Evolutionary conservation across 2,888 invertebrate genomes (phyloP).

Genomic region (Xestoiulus laeticollis): DNA sequence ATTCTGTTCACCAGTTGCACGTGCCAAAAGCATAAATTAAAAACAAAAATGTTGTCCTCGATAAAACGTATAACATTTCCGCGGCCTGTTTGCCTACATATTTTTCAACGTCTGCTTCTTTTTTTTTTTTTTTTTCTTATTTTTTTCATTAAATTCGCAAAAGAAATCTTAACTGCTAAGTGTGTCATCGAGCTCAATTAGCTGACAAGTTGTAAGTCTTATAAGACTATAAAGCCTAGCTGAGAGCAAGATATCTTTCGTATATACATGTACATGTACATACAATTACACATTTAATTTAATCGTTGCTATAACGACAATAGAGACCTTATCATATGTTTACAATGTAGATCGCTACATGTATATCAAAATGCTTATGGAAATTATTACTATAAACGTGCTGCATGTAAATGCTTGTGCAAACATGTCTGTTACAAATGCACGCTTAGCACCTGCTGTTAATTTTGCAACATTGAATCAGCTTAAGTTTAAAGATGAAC

Average conservation of each 20-base stretch:
- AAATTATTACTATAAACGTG: background rate
- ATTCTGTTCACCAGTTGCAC: background rate
- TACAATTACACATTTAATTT: background rate
- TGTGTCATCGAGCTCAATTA: conserved; percentile 33
- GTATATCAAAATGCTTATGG: background rate
- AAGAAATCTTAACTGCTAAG: conserved; percentile 6
- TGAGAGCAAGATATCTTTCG: background rate
- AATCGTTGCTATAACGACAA: background rate
- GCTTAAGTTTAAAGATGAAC: too few species aligned
- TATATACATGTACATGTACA: background rate
- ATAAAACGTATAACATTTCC: background rate
- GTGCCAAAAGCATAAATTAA: conserved; percentile 4
- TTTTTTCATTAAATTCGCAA: background rate
- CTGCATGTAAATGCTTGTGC: background rate
- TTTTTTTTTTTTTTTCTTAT: background rate
- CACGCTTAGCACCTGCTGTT: background rate
- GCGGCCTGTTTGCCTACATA: conserved; percentile 1
- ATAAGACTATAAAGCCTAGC: background rate
- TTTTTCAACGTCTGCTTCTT: background rate
- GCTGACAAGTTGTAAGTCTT: background rate
- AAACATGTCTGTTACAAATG: background rate
- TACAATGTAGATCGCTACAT: background rate
- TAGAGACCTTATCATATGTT: background rate
- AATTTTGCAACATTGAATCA: too few species aligned
- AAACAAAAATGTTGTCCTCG: background rate